phyloP scores from a whole-genome alignment of 2,797 vertebrate species.

The Echeneis naucrates region DNA sequence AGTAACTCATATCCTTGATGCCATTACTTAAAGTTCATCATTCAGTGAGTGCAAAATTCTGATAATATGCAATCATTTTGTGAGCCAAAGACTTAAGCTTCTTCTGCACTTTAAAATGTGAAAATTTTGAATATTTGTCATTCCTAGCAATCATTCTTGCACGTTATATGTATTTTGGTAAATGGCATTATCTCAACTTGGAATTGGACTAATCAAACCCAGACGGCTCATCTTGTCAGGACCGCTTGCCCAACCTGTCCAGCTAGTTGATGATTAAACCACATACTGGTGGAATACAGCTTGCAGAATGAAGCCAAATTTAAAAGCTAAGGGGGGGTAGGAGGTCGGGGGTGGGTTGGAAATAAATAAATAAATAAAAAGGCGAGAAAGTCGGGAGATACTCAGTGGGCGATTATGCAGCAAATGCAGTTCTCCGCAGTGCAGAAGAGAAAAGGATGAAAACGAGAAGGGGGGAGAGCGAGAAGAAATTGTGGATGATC shows the following conservation, averaged over 20 bases:
- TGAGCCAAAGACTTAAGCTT: conserved; percentile 36
- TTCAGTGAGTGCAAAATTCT: conserved; percentile 48
- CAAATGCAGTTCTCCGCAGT: conserved; percentile 77
- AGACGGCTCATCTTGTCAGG: conserved; percentile 34
- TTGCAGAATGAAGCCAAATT: conserved; percentile 55
- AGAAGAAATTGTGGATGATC: conserved; percentile 52
- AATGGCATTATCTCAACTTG: conserved; percentile 29
- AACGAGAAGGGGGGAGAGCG: conserved; percentile 57
- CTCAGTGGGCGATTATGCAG: conserved; percentile 80
- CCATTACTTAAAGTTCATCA: conserved; percentile 54
- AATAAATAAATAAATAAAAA: conserved; percentile 3
- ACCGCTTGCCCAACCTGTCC: conserved; percentile 24
- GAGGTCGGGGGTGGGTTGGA: no score
- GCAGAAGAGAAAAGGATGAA: conserved; percentile 73
- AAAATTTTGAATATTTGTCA: no score
- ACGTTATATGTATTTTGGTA: not conserved
- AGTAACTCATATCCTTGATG: conserved; percentile 42
- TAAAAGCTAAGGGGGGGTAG: conserved; percentile 13
- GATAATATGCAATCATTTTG: conserved; percentile 33
- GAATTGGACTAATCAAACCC: conserved; percentile 42
- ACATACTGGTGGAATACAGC: conserved; percentile 30
- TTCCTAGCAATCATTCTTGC: conserved; percentile 48
- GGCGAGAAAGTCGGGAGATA: conserved; percentile 63
- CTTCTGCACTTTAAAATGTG: conserved; percentile 34
- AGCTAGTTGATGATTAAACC: conserved; percentile 45